phyloP scores from a whole-genome alignment of 2,888 invertebrate species.

The Trachelus iudaicus region DNA sequence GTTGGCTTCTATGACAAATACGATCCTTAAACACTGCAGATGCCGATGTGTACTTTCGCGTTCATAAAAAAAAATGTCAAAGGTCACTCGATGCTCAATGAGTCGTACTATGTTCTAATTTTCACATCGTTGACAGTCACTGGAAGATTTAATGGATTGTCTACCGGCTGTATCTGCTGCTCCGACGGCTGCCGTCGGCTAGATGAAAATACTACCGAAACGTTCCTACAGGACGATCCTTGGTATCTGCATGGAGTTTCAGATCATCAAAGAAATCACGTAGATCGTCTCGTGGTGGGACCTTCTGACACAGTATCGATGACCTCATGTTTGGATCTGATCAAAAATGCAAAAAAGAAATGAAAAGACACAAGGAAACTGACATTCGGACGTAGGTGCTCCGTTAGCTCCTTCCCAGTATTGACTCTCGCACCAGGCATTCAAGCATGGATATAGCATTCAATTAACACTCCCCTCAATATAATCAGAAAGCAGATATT shows the following conservation, averaged over 20 bases:
- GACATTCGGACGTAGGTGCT: too few species aligned
- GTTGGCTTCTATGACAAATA: not conserved
- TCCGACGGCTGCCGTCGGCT: not conserved
- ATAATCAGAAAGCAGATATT: constrained; percentile 44
- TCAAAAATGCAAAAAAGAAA: too few species aligned
- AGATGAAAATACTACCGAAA: not conserved
- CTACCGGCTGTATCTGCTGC: not conserved
- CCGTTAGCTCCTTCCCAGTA: too few species aligned
- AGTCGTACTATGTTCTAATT: not conserved
- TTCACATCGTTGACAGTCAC: not conserved
- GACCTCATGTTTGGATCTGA: too few species aligned
- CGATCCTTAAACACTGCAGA: not conserved
- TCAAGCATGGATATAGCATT: constrained; percentile 37
- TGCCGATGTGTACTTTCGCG: not conserved
- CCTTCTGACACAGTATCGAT: not conserved
- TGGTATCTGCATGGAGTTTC: not conserved
- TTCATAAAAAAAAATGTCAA: not conserved
- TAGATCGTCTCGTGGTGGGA: not conserved
- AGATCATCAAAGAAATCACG: not conserved
- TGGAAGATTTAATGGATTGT: not conserved
- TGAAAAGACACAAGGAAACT: too few species aligned
- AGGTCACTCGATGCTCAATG: not conserved
- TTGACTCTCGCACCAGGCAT: constrained; percentile 17
- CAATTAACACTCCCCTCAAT: constrained; percentile 52
- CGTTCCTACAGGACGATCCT: not conserved